Conservation (phyloP, 2,113 vertebrate genomes). For the Suncus etruscus region DNA sequence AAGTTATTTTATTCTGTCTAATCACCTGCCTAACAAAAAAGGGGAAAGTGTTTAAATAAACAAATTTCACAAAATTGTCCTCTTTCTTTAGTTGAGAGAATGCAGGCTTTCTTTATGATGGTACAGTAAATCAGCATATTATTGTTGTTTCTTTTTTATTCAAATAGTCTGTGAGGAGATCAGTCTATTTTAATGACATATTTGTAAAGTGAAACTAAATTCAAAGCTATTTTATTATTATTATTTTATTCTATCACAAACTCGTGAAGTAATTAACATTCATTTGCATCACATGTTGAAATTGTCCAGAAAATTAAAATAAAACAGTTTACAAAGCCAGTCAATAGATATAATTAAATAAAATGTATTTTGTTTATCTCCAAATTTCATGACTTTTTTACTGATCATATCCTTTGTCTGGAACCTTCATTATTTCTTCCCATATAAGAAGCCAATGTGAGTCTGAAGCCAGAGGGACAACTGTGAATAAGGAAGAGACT, state of each 20-base stretch:
- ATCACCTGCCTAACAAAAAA: constrained; percentile 53
- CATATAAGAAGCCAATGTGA: background rate
- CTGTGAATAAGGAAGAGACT: background rate
- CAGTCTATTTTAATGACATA: background rate
- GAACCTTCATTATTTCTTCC: no score
- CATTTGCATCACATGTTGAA: background rate
- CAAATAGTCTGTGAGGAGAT: background rate
- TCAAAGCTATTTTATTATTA: constrained; percentile 26
- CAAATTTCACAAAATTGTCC: constrained; percentile 63
- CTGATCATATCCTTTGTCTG: background rate
- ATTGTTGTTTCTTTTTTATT: background rate
- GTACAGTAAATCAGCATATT: constrained; percentile 21
- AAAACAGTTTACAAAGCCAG: background rate
- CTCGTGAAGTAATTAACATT: background rate
- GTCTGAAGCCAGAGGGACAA: background rate
- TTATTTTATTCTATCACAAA: constrained; percentile 22
- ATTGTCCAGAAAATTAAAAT: constrained; percentile 11
- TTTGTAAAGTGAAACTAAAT: constrained; percentile 27
- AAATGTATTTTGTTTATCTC: background rate
- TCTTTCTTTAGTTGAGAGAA: constrained; percentile 52
- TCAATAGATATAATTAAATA: background rate
- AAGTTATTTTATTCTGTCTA: constrained; percentile 69
- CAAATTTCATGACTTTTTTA: background rate
- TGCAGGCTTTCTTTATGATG: background rate
- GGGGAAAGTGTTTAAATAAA: constrained; percentile 78